Evolutionary conservation across 2,888 invertebrate species (phyloP).

Genomic region (Calliopum simillimum): DNA sequence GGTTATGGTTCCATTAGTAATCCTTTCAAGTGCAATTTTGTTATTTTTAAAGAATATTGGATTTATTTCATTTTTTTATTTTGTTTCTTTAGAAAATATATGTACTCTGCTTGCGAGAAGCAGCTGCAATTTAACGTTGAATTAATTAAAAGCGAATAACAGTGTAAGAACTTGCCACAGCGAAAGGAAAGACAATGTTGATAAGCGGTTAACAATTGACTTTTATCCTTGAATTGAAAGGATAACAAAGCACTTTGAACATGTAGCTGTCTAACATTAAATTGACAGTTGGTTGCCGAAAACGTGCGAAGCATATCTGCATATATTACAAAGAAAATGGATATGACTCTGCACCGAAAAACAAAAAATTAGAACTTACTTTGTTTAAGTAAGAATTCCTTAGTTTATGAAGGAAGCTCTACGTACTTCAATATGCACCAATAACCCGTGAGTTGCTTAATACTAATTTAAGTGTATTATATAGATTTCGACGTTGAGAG

Average conservation of each 20-base stretch:
- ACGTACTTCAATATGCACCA: too few relatives aligned
- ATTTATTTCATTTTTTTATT: not conserved
- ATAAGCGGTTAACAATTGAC: slow-evolving; percentile 15
- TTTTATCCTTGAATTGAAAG: slow-evolving; percentile 13
- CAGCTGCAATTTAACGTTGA: slow-evolving; percentile 8
- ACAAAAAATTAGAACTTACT: too few relatives aligned
- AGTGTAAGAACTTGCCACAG: not conserved
- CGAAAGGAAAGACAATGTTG: not conserved
- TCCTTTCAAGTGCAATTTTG: slow-evolving; percentile 53
- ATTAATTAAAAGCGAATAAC: slow-evolving; percentile 23
- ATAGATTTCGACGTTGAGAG: too few relatives aligned
- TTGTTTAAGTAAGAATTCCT: too few relatives aligned
- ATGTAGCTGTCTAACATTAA: slow-evolving; percentile 14
- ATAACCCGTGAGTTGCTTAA: too few relatives aligned
- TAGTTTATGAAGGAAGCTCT: too few relatives aligned
- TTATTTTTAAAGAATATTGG: slow-evolving; percentile 45
- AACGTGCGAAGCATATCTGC: not conserved
- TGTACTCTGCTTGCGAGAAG: not conserved
- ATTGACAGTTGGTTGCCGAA: slow-evolving; percentile 11
- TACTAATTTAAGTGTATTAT: too few relatives aligned
- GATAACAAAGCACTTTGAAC: slow-evolving; percentile 6
- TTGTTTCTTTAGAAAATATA: not conserved
- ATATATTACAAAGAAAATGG: too few relatives aligned
- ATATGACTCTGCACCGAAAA: too few relatives aligned
- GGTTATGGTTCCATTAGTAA: slow-evolving; percentile 36